These are phyloP conservation scores for Pagrus major DNA, from an alignment of 2,113 vertebrate species.

Conservation along the genomic window DNA sequence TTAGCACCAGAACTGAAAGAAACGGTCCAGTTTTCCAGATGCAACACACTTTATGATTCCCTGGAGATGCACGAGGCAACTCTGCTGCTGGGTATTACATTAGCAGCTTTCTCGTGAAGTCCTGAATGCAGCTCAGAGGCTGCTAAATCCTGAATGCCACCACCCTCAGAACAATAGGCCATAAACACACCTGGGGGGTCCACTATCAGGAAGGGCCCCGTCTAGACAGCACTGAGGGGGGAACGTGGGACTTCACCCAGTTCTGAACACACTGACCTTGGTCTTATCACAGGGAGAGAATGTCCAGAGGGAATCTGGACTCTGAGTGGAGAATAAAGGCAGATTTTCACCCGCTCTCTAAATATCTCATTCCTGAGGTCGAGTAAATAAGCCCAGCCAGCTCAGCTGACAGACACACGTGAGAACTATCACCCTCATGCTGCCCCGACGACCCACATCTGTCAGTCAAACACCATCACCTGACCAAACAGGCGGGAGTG, in stretches of 20 bases:
- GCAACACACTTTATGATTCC: conserved; percentile 2
- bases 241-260: background rate
- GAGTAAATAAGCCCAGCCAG: conserved; percentile 55
- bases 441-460: conserved; percentile 70
- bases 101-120: conserved; percentile 27
- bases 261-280: conserved; percentile 19
- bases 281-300: conserved; percentile 29
- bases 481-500: conserved; percentile 78
- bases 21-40: conserved; percentile 28
- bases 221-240: conserved; percentile 24
- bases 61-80: conserved; percentile 14
- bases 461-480: conserved; percentile 80
- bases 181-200: conserved; percentile 41
- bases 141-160: conserved; percentile 28
- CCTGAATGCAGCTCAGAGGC: conserved; percentile 9
- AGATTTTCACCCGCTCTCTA: conserved; percentile 58
- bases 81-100: conserved; percentile 29
- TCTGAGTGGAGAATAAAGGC: conserved; percentile 12
- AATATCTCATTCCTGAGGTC: conserved; percentile 57
- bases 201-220: conserved; percentile 5
- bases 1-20: background rate
- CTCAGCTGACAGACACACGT: conserved; percentile 71
- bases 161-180: conserved; percentile 48
- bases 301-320: conserved; percentile 27
- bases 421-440: conserved; percentile 75